Evolutionary conservation across 2,888 invertebrate genomes (phyloP).

Genomic region (Pachycephus smyrnensis): DNA sequence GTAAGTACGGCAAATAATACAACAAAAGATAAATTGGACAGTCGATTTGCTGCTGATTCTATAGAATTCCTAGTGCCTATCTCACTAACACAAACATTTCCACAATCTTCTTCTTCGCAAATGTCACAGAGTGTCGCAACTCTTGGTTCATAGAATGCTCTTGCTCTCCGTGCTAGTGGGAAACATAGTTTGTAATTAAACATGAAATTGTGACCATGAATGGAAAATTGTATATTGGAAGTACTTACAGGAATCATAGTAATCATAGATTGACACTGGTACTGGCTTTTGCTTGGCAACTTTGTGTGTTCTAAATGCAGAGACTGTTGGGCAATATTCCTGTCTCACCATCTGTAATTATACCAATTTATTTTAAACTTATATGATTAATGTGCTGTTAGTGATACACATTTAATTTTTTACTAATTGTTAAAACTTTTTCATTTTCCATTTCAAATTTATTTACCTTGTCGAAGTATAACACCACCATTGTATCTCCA

Average conservation of each 20-base stretch:
- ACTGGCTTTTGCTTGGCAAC: conserved; percentile 89
- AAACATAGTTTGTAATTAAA: background rate
- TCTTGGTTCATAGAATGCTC: conserved; percentile 83
- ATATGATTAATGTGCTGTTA: background rate
- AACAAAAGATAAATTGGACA: background rate
- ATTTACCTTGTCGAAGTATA: conserved; percentile 80
- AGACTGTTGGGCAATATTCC: conserved; percentile 86
- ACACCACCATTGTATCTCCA: conserved; percentile 74
- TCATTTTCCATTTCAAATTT: conserved; percentile 11
- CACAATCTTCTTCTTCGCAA: conserved; percentile 79
- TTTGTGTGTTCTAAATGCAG: conserved; percentile 84
- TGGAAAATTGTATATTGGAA: conserved; percentile 2
- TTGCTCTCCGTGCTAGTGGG: conserved; percentile 81
- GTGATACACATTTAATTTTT: background rate
- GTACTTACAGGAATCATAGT: conserved; percentile 89
- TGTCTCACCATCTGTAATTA: conserved; percentile 65
- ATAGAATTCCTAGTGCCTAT: conserved; percentile 47
- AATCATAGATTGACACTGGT: conserved; percentile 87
- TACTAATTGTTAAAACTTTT: background rate
- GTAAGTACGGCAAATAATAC: background rate
- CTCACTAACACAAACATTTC: conserved; percentile 66
- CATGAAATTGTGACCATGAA: conserved; percentile 5
- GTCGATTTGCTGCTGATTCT: background rate
- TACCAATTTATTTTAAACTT: conserved; percentile 23
- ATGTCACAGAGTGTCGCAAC: conserved; percentile 83